Evolutionary conservation across 2,113 vertebrate genomes (phyloP), one percentile per base, ranked within the genome.

Genomic region (Chlorocebus sabaeus): DNA sequence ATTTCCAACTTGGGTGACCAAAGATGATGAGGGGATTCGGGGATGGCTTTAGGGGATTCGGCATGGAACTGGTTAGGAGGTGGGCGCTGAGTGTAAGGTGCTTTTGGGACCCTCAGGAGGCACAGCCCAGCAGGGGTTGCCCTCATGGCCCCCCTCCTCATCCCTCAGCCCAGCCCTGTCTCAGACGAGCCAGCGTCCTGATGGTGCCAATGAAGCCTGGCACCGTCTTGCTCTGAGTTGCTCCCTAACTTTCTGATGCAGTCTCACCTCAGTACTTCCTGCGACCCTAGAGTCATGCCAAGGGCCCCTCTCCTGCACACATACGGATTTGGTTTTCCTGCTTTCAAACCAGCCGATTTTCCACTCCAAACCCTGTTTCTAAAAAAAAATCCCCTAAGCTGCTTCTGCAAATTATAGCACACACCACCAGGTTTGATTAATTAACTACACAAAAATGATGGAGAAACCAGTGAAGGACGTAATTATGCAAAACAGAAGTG

Each of bases 381-480:
- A 32, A 64, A 64, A 64, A 64, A 50, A 32, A 83, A 94, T 88
- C 96, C 90, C 57, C 45, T 75, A 92, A 97, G 89, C 92, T 55
- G 43, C 93, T 78, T 96, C 93, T 78, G 95, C 94, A 95, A 94
- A 97, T 48, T 95, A 70, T 0, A 17, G 94, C 95, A 91, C 89
- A 92, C 96, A 38, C 92, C 92, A 89, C 90, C 93, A 87, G 88
- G 48, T 95, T 52, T 94, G 96, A 97, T 93, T 96, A 97, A 97
- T 97, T 96, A 97, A 96, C 96, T 83, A 88, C 95, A 83, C 94
- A 55, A 70, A 91, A 95, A 94, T 7, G 96, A 75, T 45, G 93
- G 94, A 81, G 96, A 90, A 97, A 48, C 85, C 97, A 79, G 91
- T 17, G 88, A 97, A 97, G 96, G 96, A 96, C 94, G 84, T 96